A percentile compares a stretch with the other conserved stretches of the same genome.
These are phyloP conservation scores for Lutjanus erythropterus DNA, from an alignment of 2,113 vertebrate species.

Conservation along the genomic window DNA sequence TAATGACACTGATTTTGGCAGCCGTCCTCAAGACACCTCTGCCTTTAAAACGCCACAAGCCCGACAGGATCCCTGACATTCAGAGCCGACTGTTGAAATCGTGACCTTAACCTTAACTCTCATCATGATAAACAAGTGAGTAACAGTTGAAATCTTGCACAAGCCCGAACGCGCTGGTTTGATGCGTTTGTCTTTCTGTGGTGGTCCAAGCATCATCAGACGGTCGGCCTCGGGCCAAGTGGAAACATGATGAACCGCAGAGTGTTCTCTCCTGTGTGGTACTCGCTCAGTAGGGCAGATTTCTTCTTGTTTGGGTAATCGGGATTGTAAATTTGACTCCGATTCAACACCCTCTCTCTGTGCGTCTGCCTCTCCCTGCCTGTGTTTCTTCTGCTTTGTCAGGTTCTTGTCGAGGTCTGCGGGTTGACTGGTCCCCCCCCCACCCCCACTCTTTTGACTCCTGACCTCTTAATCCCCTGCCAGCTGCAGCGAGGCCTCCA, in stretches of 20 bases:
- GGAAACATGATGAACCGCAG: background rate
- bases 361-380: background rate
- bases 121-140: slow-evolving; percentile 10
- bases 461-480: slow-evolving; percentile 68
- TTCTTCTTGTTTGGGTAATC: slow-evolving; percentile 3
- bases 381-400: slow-evolving; percentile 53
- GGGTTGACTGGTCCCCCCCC: slow-evolving; percentile 51
- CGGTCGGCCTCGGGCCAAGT: background rate
- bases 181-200: slow-evolving; percentile 33
- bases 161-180: slow-evolving; percentile 18
- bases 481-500: slow-evolving; percentile 66
- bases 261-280: background rate
- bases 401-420: slow-evolving; percentile 35
- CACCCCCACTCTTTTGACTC: no score
- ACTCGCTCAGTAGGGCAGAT: background rate
- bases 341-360: slow-evolving; percentile 2
- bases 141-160: slow-evolving; percentile 18
- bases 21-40: background rate
- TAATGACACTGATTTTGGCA: background rate
- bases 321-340: background rate
- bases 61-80: background rate
- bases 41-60: background rate
- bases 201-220: slow-evolving; percentile 15
- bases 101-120: slow-evolving; percentile 4
- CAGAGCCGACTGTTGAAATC: background rate